phyloP scores from a whole-genome alignment of 2,888 invertebrate genomes.

The Pherbina coryleti region DNA sequence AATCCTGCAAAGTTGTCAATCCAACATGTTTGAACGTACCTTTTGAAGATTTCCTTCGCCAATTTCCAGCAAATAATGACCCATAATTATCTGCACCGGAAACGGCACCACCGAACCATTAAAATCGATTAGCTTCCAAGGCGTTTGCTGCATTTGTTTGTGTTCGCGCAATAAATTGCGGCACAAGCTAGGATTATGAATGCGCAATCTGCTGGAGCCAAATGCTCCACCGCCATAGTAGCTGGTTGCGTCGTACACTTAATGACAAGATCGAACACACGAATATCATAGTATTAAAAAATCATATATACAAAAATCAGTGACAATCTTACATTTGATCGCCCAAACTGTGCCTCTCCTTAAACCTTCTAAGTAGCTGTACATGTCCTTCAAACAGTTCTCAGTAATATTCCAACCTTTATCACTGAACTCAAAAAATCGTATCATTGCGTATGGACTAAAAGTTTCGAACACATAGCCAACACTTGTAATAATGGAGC shows the following conservation, averaged over 20 bases:
- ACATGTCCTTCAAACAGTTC: slow-evolving; percentile 59
- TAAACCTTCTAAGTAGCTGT: slow-evolving; percentile 58
- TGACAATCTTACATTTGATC: slow-evolving; percentile 54
- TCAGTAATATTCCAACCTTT: slow-evolving; percentile 62
- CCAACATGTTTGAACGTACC: slow-evolving; percentile 33
- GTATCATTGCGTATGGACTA: slow-evolving; percentile 57
- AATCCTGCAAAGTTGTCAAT: too few relatives aligned
- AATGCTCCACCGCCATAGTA: slow-evolving; percentile 81
- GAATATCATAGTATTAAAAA: too few relatives aligned
- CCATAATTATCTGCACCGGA: slow-evolving; percentile 55
- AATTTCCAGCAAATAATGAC: slow-evolving; percentile 58
- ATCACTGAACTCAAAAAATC: slow-evolving; percentile 63
- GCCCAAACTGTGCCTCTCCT: slow-evolving; percentile 60
- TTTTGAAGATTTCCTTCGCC: slow-evolving; percentile 46
- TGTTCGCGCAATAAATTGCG: slow-evolving; percentile 53
- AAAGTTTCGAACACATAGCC: slow-evolving; percentile 61
- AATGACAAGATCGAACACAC: background rate
- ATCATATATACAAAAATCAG: background rate
- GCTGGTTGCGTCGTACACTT: slow-evolving; percentile 78
- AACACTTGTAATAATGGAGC: slow-evolving; percentile 56
- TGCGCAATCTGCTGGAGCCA: slow-evolving; percentile 82
- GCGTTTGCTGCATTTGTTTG: slow-evolving; percentile 43
- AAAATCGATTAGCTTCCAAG: slow-evolving; percentile 45
- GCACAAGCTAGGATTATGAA: slow-evolving; percentile 69
- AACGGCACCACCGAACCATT: slow-evolving; percentile 57